Conservation (phyloP, 2,113 vertebrate species). For the Melanerpes aurifrons region DNA sequence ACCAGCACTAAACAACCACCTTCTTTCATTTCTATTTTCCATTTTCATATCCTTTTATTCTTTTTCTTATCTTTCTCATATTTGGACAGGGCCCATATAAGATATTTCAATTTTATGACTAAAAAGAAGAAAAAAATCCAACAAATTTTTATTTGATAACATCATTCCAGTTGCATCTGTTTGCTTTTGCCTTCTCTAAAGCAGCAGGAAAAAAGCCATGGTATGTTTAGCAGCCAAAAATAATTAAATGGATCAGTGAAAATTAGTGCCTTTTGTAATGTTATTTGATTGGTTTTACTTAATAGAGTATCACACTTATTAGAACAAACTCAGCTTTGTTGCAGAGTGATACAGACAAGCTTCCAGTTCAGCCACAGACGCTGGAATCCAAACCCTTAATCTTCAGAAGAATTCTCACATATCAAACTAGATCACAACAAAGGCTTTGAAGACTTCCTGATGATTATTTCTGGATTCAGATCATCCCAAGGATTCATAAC, state of each 20-base stretch:
- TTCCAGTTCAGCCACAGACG: background rate
- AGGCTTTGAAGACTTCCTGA: background rate
- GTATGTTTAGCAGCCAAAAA: background rate
- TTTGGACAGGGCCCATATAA: background rate
- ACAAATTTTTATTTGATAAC: background rate
- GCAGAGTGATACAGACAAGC: background rate
- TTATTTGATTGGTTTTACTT: background rate
- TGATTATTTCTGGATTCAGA: background rate
- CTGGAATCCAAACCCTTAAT: background rate
- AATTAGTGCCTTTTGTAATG: background rate
- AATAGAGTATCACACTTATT: background rate
- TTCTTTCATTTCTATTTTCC: background rate
- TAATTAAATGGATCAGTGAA: background rate
- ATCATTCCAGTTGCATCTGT: background rate
- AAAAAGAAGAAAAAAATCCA: no score
- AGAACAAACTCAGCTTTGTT: background rate
- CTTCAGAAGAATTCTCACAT: background rate
- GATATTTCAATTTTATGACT: background rate
- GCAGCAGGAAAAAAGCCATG: background rate
- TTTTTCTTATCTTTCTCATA: background rate
- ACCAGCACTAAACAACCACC: background rate
- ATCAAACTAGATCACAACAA: background rate
- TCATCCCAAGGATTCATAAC: background rate
- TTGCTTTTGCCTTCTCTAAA: background rate
- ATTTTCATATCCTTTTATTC: background rate